Evolutionary conservation across 2,797 vertebrate genomes (phyloP).

Genomic region (Aeoliscus strigatus): DNA sequence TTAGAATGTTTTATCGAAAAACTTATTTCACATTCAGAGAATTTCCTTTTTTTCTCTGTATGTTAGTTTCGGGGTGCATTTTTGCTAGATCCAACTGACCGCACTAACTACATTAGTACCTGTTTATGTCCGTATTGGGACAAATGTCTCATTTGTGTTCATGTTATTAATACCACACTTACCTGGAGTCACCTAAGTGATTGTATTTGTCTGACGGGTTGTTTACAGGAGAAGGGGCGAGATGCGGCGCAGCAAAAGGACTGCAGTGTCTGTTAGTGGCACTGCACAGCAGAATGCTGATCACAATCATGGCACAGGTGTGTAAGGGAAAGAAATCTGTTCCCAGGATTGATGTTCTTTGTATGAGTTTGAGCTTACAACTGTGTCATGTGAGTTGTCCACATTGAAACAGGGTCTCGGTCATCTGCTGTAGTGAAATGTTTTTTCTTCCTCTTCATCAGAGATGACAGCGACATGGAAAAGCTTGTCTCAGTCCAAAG

Average conservation of each 20-base stretch:
- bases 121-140: too few species aligned
- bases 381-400: too few species aligned
- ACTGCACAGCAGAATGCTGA: slow-evolving; percentile 68
- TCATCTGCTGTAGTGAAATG: background rate
- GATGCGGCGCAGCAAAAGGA: slow-evolving; percentile 82
- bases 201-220: slow-evolving; percentile 33
- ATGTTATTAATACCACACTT: too few species aligned
- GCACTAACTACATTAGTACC: too few species aligned
- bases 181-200: background rate
- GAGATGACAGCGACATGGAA: slow-evolving; percentile 82
- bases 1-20: background rate
- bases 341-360: too few species aligned
- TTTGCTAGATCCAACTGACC: too few species aligned
- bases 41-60: too few species aligned
- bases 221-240: slow-evolving; percentile 73
- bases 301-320: slow-evolving; percentile 78
- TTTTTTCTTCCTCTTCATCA: slow-evolving; percentile 46
- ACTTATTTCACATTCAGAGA: too few species aligned
- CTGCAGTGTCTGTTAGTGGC: slow-evolving; percentile 73
- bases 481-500: slow-evolving; percentile 85
- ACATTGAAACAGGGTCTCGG: background rate
- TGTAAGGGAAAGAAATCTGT: slow-evolving; percentile 6
- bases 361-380: too few species aligned
- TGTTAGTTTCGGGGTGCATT: too few species aligned
- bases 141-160: too few species aligned